These are phyloP conservation scores for Buceros bicornis DNA, from an alignment of 2,797 vertebrate species.

Conservation along the genomic window DNA sequence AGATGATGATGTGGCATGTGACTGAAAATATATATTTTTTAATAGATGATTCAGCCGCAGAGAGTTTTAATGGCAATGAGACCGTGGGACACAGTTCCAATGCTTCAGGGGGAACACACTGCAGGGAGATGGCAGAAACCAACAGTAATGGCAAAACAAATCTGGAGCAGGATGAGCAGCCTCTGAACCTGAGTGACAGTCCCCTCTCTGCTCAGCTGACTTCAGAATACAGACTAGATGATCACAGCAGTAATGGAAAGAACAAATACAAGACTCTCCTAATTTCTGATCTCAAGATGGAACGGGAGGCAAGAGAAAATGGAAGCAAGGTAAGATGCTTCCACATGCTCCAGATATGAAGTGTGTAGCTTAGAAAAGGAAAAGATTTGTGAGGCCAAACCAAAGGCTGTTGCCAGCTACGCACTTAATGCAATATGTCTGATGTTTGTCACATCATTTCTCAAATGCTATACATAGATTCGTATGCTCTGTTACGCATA, in stretches of 20 bases:
- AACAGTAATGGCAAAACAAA: slow-evolving; percentile 83
- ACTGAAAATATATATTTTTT: slow-evolving; percentile 77
- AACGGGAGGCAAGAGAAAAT: slow-evolving; percentile 85
- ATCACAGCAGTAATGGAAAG: slow-evolving; percentile 84
- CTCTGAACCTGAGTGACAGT: slow-evolving; percentile 87
- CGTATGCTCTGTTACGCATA: slow-evolving; percentile 28
- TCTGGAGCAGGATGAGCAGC: slow-evolving; percentile 85
- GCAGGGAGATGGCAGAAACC: slow-evolving; percentile 83
- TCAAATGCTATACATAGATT: background rate
- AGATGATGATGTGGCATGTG: slow-evolving; percentile 53
- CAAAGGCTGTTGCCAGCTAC: slow-evolving; percentile 16
- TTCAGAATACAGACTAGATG: slow-evolving; percentile 85
- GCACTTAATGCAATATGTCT: slow-evolving; percentile 28
- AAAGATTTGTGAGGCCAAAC: background rate
- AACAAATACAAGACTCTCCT: slow-evolving; percentile 86
- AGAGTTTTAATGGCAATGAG: slow-evolving; percentile 87
- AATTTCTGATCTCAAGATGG: slow-evolving; percentile 86
- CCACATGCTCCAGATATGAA: slow-evolving; percentile 45
- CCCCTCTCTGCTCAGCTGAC: slow-evolving; percentile 84
- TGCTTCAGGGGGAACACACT: slow-evolving; percentile 82
- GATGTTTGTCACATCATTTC: slow-evolving; percentile 23
- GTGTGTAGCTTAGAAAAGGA: slow-evolving; percentile 32
- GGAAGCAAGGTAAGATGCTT: slow-evolving; percentile 86
- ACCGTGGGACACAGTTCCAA: slow-evolving; percentile 82
- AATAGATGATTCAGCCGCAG: slow-evolving; percentile 87